These are phyloP conservation scores for Drosophila lowei DNA, from an alignment of 1,140 invertebrate genomes.

Conservation along the genomic window DNA sequence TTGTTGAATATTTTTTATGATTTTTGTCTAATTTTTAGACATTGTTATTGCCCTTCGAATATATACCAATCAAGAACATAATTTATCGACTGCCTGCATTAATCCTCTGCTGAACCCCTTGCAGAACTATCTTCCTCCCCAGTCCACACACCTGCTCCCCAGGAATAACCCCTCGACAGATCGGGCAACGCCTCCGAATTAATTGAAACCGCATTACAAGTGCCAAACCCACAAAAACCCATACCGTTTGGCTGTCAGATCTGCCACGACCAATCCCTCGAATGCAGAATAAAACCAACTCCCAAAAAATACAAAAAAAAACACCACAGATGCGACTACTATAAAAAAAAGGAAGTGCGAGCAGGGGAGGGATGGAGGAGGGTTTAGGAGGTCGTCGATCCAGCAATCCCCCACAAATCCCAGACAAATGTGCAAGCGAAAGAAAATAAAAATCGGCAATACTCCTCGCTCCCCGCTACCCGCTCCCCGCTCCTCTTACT, in stretches of 20 bases:
- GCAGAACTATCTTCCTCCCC: slow-evolving; percentile 1
- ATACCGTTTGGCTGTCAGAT: slow-evolving; percentile 53
- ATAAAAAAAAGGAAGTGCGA: slow-evolving; percentile 50
- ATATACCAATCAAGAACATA: background rate
- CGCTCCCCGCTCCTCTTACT: background rate
- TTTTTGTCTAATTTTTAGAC: background rate
- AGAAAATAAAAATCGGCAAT: slow-evolving; percentile 56
- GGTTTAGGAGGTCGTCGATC: slow-evolving; percentile 5
- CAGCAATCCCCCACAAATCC: slow-evolving; percentile 68
- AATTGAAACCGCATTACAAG: slow-evolving; percentile 76
- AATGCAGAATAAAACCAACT: slow-evolving; percentile 19
- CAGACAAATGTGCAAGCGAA: slow-evolving; percentile 65
- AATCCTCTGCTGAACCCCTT: slow-evolving; percentile 32
- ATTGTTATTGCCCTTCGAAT: background rate
- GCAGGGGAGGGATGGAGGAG: slow-evolving; percentile 2
- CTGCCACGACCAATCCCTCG: slow-evolving; percentile 33
- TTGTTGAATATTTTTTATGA: background rate
- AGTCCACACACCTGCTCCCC: background rate
- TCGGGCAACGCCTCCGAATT: slow-evolving; percentile 64
- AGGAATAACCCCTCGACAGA: slow-evolving; percentile 15
- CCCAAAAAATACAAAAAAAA: slow-evolving; percentile 34
- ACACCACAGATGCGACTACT: slow-evolving; percentile 62
- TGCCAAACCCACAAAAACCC: slow-evolving; percentile 33
- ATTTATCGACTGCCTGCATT: slow-evolving; percentile 7
- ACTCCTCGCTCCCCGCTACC: background rate